These are phyloP conservation scores for Goniozus legneri DNA, from an alignment of 1,140 invertebrate species.

Conservation along the genomic window DNA sequence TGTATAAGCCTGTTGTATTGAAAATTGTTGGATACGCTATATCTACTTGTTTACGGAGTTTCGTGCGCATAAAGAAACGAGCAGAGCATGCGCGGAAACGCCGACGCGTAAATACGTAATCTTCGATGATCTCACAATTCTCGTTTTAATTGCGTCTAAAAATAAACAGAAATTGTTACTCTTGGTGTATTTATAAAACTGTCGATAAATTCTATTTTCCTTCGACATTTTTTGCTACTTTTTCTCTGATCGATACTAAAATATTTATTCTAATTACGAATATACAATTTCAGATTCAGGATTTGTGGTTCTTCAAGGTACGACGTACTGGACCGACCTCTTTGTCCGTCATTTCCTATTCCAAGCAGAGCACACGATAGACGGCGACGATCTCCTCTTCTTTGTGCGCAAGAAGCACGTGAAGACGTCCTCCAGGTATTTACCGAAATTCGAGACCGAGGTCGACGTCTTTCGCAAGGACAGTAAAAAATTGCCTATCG, in stretches of 20 bases:
- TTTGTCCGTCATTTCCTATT: conserved; percentile 94
- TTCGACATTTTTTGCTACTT: too few relatives aligned
- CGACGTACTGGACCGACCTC: conserved; percentile 93
- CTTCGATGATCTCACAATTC: too few relatives aligned
- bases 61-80: too few relatives aligned
- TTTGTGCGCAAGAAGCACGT: conserved; percentile 91
- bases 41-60: too few relatives aligned
- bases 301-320: conserved; percentile 86
- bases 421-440: conserved; percentile 77
- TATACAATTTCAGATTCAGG: conserved; percentile 68
- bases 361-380: conserved; percentile 78
- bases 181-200: neutral
- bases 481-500: conserved; percentile 91
- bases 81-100: too few relatives aligned
- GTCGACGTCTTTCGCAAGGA: conserved; percentile 95
- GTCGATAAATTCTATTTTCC: too few relatives aligned
- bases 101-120: too few relatives aligned
- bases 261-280: neutral
- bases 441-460: conserved; percentile 90
- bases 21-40: too few relatives aligned
- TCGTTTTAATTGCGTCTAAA: neutral
- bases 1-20: neutral
- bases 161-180: neutral
- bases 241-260: too few relatives aligned
- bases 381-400: conserved; percentile 92